These are phyloP conservation scores for Aleiodes alternator DNA, from an alignment of 2,888 invertebrate species.

Conservation along the genomic window DNA sequence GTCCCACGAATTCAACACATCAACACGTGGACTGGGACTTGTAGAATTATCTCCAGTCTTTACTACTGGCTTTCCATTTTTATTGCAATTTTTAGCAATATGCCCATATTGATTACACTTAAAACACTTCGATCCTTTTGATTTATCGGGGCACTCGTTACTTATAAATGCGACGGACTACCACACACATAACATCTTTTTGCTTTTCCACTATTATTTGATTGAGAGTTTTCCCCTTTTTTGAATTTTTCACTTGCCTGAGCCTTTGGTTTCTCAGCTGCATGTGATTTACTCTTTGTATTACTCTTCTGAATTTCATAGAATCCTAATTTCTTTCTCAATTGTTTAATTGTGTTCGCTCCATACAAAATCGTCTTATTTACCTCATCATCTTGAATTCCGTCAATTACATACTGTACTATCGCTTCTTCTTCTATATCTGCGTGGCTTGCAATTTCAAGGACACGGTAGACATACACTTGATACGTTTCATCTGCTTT, in stretches of 20 bases:
- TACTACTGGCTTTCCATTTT: too few species aligned
- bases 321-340: not conserved
- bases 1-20: too few species aligned
- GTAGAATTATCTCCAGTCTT: too few species aligned
- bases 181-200: slow-evolving; percentile 35
- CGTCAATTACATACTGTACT: slow-evolving; percentile 30
- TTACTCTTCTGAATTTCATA: too few species aligned
- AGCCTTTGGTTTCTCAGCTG: too few species aligned
- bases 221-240: too few species aligned
- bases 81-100: too few species aligned
- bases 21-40: too few species aligned
- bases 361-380: slow-evolving; percentile 7
- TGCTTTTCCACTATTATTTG: too few species aligned
- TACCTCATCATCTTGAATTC: slow-evolving; percentile 25
- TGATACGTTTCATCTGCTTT: slow-evolving; percentile 17
- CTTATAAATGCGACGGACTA: slow-evolving; percentile 21
- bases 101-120: slow-evolving; percentile 14
- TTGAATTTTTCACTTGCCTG: too few species aligned
- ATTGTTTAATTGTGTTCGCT: not conserved
- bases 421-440: not conserved
- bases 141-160: slow-evolving; percentile 28
- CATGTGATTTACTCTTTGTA: too few species aligned
- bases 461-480: slow-evolving; percentile 16
- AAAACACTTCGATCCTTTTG: slow-evolving; percentile 37
- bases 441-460: slow-evolving; percentile 14